Conservation (phyloP, 1,140 invertebrate species). For the Neodiprion lecontei region DNA sequence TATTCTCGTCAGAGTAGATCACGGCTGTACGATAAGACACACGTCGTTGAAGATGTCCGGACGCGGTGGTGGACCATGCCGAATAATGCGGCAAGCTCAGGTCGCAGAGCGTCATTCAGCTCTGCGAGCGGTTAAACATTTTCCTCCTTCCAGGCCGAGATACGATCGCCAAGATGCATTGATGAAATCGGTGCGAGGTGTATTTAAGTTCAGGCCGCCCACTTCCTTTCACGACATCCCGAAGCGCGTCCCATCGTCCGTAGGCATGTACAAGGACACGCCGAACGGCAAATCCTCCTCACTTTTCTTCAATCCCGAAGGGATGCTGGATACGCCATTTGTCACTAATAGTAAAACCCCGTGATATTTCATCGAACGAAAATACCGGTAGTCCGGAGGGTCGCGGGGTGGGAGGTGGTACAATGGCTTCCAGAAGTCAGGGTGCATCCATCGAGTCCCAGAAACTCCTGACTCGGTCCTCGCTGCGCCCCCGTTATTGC, state of each 20-base stretch:
- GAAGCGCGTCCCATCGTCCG: constrained; percentile 20
- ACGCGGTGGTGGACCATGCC: not conserved
- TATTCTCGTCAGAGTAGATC: constrained; percentile 40
- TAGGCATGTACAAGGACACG: constrained; percentile 8
- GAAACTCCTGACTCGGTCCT: not conserved
- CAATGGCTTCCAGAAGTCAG: constrained; percentile 18
- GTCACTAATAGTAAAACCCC: constrained; percentile 23
- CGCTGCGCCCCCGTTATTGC: constrained; percentile 23
- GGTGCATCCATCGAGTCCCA: not conserved
- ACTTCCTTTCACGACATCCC: constrained; percentile 38
- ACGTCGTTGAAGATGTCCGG: not conserved
- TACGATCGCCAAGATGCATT: constrained; percentile 1
- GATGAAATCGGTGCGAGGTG: constrained; percentile 40
- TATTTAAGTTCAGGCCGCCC: constrained; percentile 50
- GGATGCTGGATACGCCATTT: constrained; percentile 14
- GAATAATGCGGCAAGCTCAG: not conserved
- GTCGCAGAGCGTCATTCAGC: no score
- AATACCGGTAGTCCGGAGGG: constrained; percentile 22
- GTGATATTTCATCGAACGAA: constrained; percentile 23
- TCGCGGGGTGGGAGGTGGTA: constrained; percentile 10
- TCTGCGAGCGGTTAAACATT: not conserved
- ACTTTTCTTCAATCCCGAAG: not conserved
- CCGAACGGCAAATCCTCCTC: constrained; percentile 26
- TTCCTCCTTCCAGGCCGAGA: not conserved
- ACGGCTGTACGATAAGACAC: not conserved